A percentile compares a stretch with the other conserved stretches of the same genome.
phyloP scores from a whole-genome alignment of 2,888 invertebrate species.

The Alcis repandata region DNA sequence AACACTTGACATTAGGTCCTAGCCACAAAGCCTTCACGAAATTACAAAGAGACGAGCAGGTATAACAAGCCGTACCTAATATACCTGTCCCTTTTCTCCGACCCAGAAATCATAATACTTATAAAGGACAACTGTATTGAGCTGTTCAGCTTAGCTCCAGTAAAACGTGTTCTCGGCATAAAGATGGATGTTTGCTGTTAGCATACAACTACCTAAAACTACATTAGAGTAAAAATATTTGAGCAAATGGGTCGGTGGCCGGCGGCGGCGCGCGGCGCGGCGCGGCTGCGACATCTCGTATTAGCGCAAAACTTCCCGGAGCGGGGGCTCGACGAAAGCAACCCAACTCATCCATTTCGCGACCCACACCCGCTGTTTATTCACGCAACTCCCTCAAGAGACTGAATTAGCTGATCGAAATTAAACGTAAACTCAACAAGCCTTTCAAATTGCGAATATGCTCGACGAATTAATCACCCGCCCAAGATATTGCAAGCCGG shows the following conservation, averaged over 20 bases:
- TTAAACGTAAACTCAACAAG: conserved; percentile 51
- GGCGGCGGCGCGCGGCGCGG: conserved; percentile 47
- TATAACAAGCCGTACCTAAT: too few relatives aligned
- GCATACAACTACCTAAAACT: conserved; percentile 28
- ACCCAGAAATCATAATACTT: neutral
- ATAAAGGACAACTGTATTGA: conserved; percentile 11
- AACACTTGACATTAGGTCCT: too few relatives aligned
- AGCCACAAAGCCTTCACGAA: too few relatives aligned
- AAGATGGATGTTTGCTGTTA: conserved; percentile 23
- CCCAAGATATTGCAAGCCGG: conserved; percentile 51
- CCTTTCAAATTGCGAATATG: conserved; percentile 42
- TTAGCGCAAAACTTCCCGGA: conserved; percentile 48
- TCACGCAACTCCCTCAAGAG: conserved; percentile 44
- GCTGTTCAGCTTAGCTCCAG: conserved; percentile 9
- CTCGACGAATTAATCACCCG: conserved; percentile 48
- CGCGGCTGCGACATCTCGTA: conserved; percentile 50
- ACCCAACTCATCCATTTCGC: conserved; percentile 51
- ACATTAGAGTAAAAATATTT: conserved; percentile 46
- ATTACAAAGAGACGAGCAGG: too few relatives aligned
- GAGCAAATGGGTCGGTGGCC: conserved; percentile 48
- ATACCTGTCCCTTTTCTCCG: neutral
- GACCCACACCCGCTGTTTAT: conserved; percentile 45
- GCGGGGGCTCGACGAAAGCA: conserved; percentile 11
- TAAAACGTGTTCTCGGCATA: conserved; percentile 14
- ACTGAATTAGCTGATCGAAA: conserved; percentile 51